Evolutionary conservation across 2,113 vertebrate genomes (phyloP).

Genomic region (Rhadina sibilatrix): DNA sequence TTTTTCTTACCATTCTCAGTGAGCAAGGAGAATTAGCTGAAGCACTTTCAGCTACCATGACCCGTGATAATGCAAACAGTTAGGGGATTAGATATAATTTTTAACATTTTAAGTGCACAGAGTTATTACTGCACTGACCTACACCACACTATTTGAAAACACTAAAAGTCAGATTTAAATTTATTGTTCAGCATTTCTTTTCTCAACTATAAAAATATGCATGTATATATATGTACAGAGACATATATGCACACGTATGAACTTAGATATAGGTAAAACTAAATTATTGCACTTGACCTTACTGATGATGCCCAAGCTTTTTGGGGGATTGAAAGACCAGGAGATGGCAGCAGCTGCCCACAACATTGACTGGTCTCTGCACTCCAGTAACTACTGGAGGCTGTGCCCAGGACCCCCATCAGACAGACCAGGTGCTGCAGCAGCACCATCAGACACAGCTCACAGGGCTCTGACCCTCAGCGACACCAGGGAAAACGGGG

Average conservation of each 20-base stretch:
- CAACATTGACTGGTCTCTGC: rapidly evolving
- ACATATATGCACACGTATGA: rapidly evolving
- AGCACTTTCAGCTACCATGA: not conserved
- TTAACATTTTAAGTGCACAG: not conserved
- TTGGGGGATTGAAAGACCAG: not conserved
- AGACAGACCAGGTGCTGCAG: rapidly evolving
- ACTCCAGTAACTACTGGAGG: rapidly evolving
- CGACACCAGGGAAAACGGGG: not conserved
- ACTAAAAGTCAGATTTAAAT: not conserved
- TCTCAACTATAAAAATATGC: not conserved
- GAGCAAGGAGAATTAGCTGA: not conserved
- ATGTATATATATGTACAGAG: rapidly evolving
- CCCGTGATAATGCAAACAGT: not conserved
- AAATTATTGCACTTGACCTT: no score
- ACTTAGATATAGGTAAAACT: not conserved
- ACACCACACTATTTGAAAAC: not conserved
- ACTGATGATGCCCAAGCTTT: not conserved
- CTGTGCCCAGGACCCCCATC: not conserved
- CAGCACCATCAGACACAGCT: not conserved
- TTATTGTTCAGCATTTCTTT: not conserved
- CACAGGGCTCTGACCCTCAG: not conserved
- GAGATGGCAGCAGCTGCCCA: constrained; percentile 36
- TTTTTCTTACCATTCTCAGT: not conserved
- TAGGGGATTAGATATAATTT: not conserved
- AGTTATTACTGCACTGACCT: not conserved